Evolutionary conservation across 2,113 vertebrate species (phyloP), one percentile per base, ranked within the genome.

Genomic region (Chloroceryle aenea): DNA sequence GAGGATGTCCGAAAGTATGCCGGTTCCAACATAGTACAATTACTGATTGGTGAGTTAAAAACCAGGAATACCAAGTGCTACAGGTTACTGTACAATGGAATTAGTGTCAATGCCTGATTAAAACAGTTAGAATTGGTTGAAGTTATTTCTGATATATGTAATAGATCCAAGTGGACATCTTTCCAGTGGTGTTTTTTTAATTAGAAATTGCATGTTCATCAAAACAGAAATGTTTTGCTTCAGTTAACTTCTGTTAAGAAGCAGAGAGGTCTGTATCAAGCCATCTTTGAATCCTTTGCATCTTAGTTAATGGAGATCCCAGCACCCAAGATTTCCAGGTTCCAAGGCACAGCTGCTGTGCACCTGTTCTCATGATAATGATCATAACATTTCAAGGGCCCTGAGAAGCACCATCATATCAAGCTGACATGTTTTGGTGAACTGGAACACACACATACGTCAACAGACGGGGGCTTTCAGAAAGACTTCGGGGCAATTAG

Each of bases 1-100:
- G 98, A 99, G 94, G 99, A 99, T 6, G 98, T 99, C 45, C 97
- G 98, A 91, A 99, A 99, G 83, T 99, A 99, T 0, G 99, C 98
- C 0, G 98, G 98, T 17, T 98, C 98, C 90, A 99, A 97, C 96
- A 99, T 98, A 3, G 98, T 99, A 25, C 98, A 99, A 47, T 81
- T 99, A 52, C 97, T 99, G 27, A 98, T 99, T 0, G 99, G 99
- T 99, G 95, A 98, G 98, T 97, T 18, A 3, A 4, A 3, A 4
- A 8, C 12, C 16, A 6, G 0, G 12, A 25, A 27, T 42, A 52
- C 14, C 59, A 42, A 40, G 43, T 1, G 3, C 50, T 26, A 2
- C 27, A 38, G 14, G 26, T 26, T 64, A 40, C 59, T 48, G 30
- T 25, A 15, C 27, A 22, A 12, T 32, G 42, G 43, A 8, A 42